Evolutionary conservation across 2,113 vertebrate species (phyloP).

Genomic region (Sinocyclocheilus anshuiensis): DNA sequence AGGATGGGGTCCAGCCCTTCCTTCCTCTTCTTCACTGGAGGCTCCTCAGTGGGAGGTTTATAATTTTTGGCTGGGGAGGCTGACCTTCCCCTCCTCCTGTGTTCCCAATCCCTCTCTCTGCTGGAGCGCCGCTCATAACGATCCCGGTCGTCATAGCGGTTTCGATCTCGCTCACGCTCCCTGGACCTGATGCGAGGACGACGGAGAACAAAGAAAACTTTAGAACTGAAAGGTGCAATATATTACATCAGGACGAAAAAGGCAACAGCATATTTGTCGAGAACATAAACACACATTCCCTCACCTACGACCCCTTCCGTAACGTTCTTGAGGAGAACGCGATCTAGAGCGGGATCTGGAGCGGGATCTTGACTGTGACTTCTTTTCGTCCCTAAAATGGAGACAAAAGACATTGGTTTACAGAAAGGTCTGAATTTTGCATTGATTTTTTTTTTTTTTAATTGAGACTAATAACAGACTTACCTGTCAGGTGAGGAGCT

Average conservation of each 20-base stretch:
- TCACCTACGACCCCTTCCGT: slow-evolving; percentile 46
- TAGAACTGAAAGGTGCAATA: background rate
- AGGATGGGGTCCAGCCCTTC: slow-evolving; percentile 93
- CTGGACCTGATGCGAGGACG: slow-evolving; percentile 27
- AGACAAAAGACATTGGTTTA: background rate
- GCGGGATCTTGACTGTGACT: slow-evolving; percentile 56
- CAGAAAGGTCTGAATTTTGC: background rate
- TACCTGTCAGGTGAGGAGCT: slow-evolving; percentile 58
- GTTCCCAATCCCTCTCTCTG: slow-evolving; percentile 55
- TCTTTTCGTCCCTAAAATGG: slow-evolving; percentile 45
- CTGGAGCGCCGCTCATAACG: slow-evolving; percentile 59
- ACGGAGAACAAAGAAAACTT: background rate
- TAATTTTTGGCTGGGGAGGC: slow-evolving; percentile 75
- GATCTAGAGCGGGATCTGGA: slow-evolving; percentile 56
- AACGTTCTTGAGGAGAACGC: slow-evolving; percentile 48
- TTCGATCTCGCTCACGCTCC: slow-evolving; percentile 55
- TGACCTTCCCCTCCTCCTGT: slow-evolving; percentile 74
- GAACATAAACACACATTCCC: background rate
- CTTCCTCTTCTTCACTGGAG: slow-evolving; percentile 89
- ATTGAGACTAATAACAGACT: background rate
- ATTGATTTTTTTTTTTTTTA: background rate
- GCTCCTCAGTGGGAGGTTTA: slow-evolving; percentile 70
- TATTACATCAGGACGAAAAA: background rate
- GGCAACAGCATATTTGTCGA: background rate
- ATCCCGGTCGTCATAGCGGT: slow-evolving; percentile 62